Conservation (phyloP, 2,797 vertebrate genomes). For the Semaprochilodus insignis region DNA sequence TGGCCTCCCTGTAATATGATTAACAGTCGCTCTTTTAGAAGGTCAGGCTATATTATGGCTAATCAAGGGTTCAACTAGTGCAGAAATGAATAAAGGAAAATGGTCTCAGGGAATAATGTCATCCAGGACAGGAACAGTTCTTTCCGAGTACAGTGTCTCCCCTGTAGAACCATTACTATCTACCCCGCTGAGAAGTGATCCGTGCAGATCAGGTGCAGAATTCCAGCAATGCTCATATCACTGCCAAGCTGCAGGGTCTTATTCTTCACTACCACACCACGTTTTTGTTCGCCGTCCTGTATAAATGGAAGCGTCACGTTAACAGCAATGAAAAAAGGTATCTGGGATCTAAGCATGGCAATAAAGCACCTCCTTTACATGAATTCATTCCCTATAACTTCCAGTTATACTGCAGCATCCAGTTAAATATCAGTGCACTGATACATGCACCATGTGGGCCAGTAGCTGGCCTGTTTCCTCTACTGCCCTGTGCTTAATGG, state of each 20-base stretch:
- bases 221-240: slow-evolving; percentile 77
- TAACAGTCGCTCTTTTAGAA: no score
- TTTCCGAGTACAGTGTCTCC: no score
- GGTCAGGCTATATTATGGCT: no score
- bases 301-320: background rate
- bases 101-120: background rate
- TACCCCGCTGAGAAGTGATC: slow-evolving; percentile 71
- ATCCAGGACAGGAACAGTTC: slow-evolving; percentile 52
- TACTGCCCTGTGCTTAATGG: no score
- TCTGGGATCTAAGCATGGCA: background rate
- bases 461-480: no score
- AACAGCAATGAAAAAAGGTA: background rate
- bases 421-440: no score
- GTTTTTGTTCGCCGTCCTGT: background rate
- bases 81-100: background rate
- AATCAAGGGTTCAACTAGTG: no score
- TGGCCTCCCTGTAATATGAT: no score
- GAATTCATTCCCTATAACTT: background rate
- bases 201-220: slow-evolving; percentile 77
- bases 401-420: background rate
- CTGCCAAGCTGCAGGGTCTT: slow-evolving; percentile 67
- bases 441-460: no score
- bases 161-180: slow-evolving; percentile 51
- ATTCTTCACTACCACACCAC: slow-evolving; percentile 18
- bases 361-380: no score